Conservation (phyloP, 2,888 invertebrate genomes). For the Netelia fuscicornis region DNA sequence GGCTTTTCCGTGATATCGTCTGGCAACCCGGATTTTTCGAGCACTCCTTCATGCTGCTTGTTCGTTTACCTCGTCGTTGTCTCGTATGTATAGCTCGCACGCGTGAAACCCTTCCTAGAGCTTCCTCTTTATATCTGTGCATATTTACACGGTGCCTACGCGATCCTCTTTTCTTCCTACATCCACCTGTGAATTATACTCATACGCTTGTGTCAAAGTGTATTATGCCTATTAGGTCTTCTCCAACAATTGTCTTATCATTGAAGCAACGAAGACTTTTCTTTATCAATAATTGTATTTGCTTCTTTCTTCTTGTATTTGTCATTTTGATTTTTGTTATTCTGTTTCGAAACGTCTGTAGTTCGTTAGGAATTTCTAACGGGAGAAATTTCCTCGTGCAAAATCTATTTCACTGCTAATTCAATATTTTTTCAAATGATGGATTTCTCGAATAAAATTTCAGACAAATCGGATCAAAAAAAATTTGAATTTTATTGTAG, state of each 20-base stretch:
- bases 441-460: too few species aligned
- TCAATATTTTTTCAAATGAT: too few species aligned
- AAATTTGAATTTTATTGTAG: too few species aligned
- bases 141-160: background rate
- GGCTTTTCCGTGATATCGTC: conserved; percentile 60
- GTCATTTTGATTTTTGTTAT: too few species aligned
- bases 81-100: background rate
- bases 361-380: too few species aligned
- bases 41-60: conserved; percentile 55
- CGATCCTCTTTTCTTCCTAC: background rate
- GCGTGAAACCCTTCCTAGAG: background rate
- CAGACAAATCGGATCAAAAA: too few species aligned
- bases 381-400: too few species aligned
- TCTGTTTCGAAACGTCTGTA: too few species aligned
- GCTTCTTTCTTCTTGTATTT: too few species aligned
- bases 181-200: background rate
- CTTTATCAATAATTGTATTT: background rate
- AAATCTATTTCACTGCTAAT: too few species aligned
- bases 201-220: background rate
- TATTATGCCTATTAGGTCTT: background rate
- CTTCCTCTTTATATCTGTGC: background rate
- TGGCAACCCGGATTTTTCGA: conserved; percentile 54
- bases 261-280: background rate
- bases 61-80: conserved; percentile 36
- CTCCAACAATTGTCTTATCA: background rate